These are phyloP conservation scores for Tanytarsus gracilentus DNA, from an alignment of 2,888 invertebrate genomes.

Conservation along the genomic window DNA sequence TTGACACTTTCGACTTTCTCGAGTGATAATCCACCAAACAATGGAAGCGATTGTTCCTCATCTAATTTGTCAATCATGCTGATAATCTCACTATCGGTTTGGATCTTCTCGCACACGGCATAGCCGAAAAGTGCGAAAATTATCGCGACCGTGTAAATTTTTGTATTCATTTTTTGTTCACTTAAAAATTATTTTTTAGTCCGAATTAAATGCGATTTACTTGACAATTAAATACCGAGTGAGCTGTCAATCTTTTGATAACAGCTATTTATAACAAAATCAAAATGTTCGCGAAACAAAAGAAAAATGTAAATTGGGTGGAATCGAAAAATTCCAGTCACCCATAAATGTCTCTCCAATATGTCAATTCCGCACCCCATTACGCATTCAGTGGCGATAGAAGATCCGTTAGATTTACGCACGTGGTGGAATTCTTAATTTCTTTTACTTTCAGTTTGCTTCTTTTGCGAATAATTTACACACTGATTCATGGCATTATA, in stretches of 20 bases:
- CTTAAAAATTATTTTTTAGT: background rate
- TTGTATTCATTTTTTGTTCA: slow-evolving; percentile 9
- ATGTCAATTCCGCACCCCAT: background rate
- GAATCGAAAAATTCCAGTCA: slow-evolving; percentile 2
- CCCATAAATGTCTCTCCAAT: background rate
- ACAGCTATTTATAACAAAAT: slow-evolving; percentile 21
- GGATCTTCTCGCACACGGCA: slow-evolving; percentile 18
- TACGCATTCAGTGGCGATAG: too few relatives aligned
- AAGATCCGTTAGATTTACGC: too few relatives aligned
- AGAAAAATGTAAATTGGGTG: background rate
- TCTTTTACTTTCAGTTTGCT: too few relatives aligned
- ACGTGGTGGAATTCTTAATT: too few relatives aligned
- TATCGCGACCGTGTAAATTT: slow-evolving; percentile 2
- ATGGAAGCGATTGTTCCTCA: slow-evolving; percentile 39
- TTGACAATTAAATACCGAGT: slow-evolving; percentile 16
- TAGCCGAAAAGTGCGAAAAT: slow-evolving; percentile 9
- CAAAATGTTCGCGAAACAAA: background rate
- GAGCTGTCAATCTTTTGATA: slow-evolving; percentile 6
- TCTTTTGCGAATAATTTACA: too few relatives aligned
- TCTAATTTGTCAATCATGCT: slow-evolving; percentile 45
- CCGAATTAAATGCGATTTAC: background rate
- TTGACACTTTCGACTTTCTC: slow-evolving; percentile 40
- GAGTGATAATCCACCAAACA: slow-evolving; percentile 43
- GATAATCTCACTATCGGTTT: slow-evolving; percentile 43
- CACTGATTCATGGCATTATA: too few relatives aligned